A percentile compares a stretch with the other conserved stretches of the same genome.
Conservation (phyloP, 2,888 invertebrate genomes). For the Microdon myrmicae region DNA sequence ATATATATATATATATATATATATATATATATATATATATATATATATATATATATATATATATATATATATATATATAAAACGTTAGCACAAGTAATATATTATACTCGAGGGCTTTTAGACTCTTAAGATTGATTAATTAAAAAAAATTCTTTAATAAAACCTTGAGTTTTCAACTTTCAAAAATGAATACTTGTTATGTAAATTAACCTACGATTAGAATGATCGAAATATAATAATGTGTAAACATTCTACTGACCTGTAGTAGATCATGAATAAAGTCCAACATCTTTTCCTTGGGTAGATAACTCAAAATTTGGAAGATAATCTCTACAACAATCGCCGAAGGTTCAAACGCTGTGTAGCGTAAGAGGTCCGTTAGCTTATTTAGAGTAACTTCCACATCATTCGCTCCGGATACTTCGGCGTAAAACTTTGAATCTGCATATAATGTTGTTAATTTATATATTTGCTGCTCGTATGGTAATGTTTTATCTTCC, state of each 20-base stretch:
- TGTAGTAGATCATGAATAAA: slow-evolving; percentile 71
- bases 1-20: too few species aligned
- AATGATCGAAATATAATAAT: slow-evolving; percentile 4
- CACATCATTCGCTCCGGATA: slow-evolving; percentile 62
- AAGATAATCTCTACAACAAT: slow-evolving; percentile 74
- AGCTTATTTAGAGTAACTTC: slow-evolving; percentile 58
- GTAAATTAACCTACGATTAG: too few species aligned
- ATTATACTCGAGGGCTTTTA: too few species aligned
- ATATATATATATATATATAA: too few species aligned
- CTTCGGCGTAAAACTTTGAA: slow-evolving; percentile 67
- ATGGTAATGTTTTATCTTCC: slow-evolving; percentile 65
- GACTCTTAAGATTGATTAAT: too few species aligned
- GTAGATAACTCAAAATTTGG: slow-evolving; percentile 70
- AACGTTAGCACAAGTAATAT: too few species aligned
- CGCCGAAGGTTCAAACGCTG: slow-evolving; percentile 68
- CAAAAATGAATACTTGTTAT: too few species aligned
- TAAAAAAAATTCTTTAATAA: too few species aligned
- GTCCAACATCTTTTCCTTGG: slow-evolving; percentile 69
- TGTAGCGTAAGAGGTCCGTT: slow-evolving; percentile 54
- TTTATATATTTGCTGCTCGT: slow-evolving; percentile 69
- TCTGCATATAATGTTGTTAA: slow-evolving; percentile 72
- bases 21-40: too few species aligned
- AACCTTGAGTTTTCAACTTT: too few species aligned
- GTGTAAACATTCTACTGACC: slow-evolving; percentile 64
- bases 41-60: too few species aligned